Percentiles rank a stretch among this genome's conserved stretches.
Evolutionary conservation across 1,140 invertebrate species (phyloP).

Genomic region (Zaprionus kolodkinae): DNA sequence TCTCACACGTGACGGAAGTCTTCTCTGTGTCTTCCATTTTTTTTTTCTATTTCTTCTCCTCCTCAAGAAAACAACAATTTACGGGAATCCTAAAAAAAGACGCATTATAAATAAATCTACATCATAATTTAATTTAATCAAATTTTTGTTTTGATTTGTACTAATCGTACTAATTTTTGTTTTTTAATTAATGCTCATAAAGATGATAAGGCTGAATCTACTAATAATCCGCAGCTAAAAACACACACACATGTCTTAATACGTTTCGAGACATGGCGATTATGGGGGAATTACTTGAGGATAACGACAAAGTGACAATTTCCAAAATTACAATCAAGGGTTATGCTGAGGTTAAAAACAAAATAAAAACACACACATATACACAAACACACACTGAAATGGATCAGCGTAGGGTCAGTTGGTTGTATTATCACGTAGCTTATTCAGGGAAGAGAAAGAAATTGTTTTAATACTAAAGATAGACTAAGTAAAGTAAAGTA

Average conservation of each 20-base stretch:
- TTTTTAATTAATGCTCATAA: conserved; percentile 48
- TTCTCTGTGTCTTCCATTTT: neutral
- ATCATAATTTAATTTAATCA: conserved; percentile 28
- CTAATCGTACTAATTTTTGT: too few species aligned
- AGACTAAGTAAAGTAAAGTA: too few species aligned
- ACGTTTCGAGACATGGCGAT: conserved; percentile 76
- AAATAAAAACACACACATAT: too few species aligned
- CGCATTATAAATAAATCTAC: neutral
- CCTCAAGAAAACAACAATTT: conserved; percentile 13
- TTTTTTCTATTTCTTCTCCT: neutral
- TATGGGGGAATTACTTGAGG: conserved; percentile 69
- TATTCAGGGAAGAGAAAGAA: too few species aligned
- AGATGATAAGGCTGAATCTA: conserved; percentile 28
- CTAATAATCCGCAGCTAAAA: too few species aligned
- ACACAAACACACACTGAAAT: too few species aligned
- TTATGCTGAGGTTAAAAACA: neutral
- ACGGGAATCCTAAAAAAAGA: neutral
- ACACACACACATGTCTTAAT: too few species aligned
- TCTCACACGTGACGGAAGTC: conserved; percentile 8
- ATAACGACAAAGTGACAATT: conserved; percentile 56
- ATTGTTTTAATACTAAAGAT: too few species aligned
- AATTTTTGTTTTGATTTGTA: conserved; percentile 37
- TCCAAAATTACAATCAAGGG: conserved; percentile 8
- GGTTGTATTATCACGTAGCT: too few species aligned
- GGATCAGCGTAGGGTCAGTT: too few species aligned